Evolutionary conservation across 2,888 invertebrate genomes (phyloP).

Genomic region (Eristalis pertinax): DNA sequence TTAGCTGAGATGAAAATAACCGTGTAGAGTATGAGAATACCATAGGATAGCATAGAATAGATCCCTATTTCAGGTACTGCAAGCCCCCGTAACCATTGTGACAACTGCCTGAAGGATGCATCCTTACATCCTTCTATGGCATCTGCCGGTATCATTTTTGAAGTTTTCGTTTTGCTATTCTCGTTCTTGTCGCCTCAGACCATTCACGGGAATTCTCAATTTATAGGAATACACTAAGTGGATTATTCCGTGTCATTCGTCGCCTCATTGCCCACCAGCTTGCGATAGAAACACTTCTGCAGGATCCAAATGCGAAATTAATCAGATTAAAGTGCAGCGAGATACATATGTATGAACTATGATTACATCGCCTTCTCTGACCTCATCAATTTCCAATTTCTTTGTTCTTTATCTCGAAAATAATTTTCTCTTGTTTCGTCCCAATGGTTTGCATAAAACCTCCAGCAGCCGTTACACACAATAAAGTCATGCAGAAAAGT

Average conservation of each 20-base stretch:
- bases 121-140: too few species aligned
- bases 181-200: too few species aligned
- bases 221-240: too few species aligned
- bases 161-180: too few species aligned
- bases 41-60: neutral
- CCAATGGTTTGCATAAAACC: conserved; percentile 14
- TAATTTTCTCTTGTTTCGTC: neutral
- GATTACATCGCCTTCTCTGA: neutral
- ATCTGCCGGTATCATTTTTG: too few species aligned
- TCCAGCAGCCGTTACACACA: conserved; percentile 10
- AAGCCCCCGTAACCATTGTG: too few species aligned
- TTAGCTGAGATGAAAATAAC: conserved; percentile 7
- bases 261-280: too few species aligned
- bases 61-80: too few species aligned
- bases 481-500: neutral
- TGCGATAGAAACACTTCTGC: neutral
- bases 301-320: neutral
- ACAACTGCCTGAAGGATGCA: too few species aligned
- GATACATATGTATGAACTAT: neutral
- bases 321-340: conserved; percentile 8
- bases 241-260: too few species aligned
- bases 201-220: too few species aligned
- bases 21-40: neutral
- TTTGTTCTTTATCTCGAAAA: neutral
- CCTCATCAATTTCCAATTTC: neutral